These are phyloP conservation scores for Cotesia congregata DNA, from an alignment of 2,888 invertebrate genomes.

Conservation along the genomic window DNA sequence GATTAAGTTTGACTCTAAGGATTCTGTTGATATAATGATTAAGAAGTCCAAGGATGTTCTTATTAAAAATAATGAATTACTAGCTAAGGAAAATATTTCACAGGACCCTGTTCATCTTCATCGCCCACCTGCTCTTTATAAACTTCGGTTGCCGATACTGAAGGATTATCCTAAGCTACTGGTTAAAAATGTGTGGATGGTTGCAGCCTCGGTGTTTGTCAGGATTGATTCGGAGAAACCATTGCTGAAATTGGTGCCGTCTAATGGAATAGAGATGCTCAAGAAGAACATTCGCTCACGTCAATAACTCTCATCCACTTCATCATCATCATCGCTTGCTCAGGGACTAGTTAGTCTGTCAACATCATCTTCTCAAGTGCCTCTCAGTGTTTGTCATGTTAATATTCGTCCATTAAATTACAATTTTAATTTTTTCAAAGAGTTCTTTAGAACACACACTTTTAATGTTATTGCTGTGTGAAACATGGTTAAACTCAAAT, in stretches of 20 bases:
- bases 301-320: neutral
- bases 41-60: too few species aligned
- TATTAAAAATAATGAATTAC: too few species aligned
- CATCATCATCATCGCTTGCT: too few species aligned
- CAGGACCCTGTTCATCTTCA: too few species aligned
- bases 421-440: neutral
- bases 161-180: neutral
- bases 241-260: too few species aligned
- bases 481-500: slow-evolving; percentile 16
- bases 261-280: too few species aligned
- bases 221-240: too few species aligned
- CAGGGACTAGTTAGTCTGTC: too few species aligned
- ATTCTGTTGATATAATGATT: too few species aligned
- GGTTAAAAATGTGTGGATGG: neutral
- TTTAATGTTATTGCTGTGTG: slow-evolving; percentile 10
- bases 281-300: too few species aligned
- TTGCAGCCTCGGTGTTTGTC: neutral
- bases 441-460: neutral
- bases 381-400: neutral
- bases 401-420: neutral
- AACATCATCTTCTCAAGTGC: neutral
- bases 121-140: neutral
- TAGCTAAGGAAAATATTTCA: too few species aligned
- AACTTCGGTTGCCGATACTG: neutral
- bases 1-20: too few species aligned